Base-by-base conservation (phyloP, 2,888 invertebrate genomes). In the Acleris cristana region DNA sequence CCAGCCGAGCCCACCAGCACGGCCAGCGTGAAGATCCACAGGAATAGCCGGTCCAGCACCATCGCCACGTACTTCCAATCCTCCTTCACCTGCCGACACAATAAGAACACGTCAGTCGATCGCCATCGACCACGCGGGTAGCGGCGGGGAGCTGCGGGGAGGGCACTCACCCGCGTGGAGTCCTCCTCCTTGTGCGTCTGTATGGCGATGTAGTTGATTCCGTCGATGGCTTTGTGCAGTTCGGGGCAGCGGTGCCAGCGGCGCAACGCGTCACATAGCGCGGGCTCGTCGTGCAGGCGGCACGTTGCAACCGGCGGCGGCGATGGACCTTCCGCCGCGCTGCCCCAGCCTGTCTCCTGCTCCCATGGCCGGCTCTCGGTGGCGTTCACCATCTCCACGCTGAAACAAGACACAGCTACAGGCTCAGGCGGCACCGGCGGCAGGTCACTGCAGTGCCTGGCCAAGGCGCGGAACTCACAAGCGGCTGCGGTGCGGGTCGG, bases 1-100 rank as follows among this genome's bases (percentile, higher is more conserved):
- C 98, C 98, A 34, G 97, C 97, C 62, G 97, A 98, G 54, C 99
- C 99, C 73, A 98, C 97, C 72, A 99, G 94, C 81, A 98, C 98
- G 59, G 99, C 98, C 83, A 98, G 94, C 76, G 98, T 98, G 93
- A 99, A 99, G 87, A 99, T 98, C 97, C 98, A 98, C 79, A 99
- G 95, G 93, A 99, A 99, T 81, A 99, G 94, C 72, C 99, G 95
- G 92, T 99, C 99, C 85, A 99, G 94, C 74, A 99, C 99, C 98
- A 99, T 98, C 72, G 99, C 99, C 76, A 99, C 98, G 92, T 98
- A 99, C 89, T 99, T 99, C 99, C 99, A 99, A 94, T 99, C 99
- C 94, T 99, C 98, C 92, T 97, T 97, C 76, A 98, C 97, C 97
- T 97, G 82, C 65, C 83, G 90, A 90, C 85, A n/a, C 16, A 19